Percentiles rank a stretch among this genome's conserved stretches.
phyloP scores from a whole-genome alignment of 2,113 vertebrate genomes.

The Echinops telfairi region DNA sequence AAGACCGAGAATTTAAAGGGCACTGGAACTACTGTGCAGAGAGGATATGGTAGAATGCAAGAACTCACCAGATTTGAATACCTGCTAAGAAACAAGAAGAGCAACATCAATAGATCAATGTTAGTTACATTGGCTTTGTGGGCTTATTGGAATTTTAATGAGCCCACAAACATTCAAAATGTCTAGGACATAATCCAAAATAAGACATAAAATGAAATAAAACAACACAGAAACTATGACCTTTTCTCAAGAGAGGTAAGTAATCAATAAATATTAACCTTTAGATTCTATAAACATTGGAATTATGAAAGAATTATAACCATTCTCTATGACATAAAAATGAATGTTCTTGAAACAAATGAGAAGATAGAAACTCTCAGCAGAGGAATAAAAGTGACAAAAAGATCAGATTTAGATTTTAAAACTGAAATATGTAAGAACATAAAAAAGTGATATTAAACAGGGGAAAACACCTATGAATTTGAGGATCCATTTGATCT shows the following conservation, averaged over 20 bases:
- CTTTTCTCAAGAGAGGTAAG: neutral
- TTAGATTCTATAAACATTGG: neutral
- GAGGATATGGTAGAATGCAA: neutral
- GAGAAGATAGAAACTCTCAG: neutral
- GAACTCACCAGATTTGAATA: neutral
- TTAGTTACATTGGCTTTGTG: neutral
- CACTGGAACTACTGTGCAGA: neutral
- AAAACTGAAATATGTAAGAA: neutral
- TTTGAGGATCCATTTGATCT: too few species aligned
- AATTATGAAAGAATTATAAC: slow-evolving; percentile 1
- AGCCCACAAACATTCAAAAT: neutral
- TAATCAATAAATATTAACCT: neutral
- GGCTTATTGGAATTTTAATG: neutral
- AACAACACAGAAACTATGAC: neutral
- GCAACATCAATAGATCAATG: neutral
- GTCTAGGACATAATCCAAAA: neutral
- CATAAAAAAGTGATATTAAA: neutral
- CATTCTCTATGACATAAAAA: neutral
- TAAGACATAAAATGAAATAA: neutral
- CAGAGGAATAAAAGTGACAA: neutral
- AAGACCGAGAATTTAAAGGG: neutral
- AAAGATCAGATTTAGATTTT: neutral
- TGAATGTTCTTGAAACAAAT: neutral
- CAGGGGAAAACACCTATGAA: too few species aligned
- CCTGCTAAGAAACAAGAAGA: neutral